Conservation (phyloP, 2,113 vertebrate species). For the Coracopsis vasa region DNA sequence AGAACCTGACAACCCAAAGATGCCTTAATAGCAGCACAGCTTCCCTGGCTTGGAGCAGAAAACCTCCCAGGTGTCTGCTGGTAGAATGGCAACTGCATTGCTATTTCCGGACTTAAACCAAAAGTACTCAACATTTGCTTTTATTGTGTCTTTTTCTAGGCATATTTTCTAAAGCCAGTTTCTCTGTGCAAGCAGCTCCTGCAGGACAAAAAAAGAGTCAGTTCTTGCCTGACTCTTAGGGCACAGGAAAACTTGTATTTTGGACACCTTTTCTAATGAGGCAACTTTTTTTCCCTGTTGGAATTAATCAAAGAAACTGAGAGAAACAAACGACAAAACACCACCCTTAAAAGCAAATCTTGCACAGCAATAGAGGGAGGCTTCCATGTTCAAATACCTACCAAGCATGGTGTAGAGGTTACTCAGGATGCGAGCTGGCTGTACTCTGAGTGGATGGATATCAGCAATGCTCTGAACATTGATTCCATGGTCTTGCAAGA, state of each 20-base stretch:
- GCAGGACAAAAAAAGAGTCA: not conserved
- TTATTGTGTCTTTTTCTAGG: not conserved
- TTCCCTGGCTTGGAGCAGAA: not conserved
- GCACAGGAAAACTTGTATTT: not conserved
- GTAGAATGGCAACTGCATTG: not conserved
- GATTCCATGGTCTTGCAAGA: constrained; percentile 82
- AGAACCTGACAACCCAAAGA: not conserved
- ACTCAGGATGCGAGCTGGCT: constrained; percentile 94
- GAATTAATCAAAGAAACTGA: not conserved
- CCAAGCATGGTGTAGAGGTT: constrained; percentile 94
- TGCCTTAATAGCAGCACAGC: not conserved
- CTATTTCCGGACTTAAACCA: not conserved
- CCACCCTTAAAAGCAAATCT: not conserved
- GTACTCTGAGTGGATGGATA: constrained; percentile 86
- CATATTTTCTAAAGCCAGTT: not conserved
- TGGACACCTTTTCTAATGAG: not conserved
- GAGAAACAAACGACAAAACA: not conserved
- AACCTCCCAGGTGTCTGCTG: not conserved
- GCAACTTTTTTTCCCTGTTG: not conserved
- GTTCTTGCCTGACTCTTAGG: not conserved
- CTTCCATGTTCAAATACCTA: constrained; percentile 57
- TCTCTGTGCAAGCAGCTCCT: not conserved
- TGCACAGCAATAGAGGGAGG: not conserved
- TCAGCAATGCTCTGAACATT: constrained; percentile 85
- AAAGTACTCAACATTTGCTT: not conserved